phyloP scores from a whole-genome alignment of 1,140 invertebrate species.

The Pogonomyrmex californicus region DNA sequence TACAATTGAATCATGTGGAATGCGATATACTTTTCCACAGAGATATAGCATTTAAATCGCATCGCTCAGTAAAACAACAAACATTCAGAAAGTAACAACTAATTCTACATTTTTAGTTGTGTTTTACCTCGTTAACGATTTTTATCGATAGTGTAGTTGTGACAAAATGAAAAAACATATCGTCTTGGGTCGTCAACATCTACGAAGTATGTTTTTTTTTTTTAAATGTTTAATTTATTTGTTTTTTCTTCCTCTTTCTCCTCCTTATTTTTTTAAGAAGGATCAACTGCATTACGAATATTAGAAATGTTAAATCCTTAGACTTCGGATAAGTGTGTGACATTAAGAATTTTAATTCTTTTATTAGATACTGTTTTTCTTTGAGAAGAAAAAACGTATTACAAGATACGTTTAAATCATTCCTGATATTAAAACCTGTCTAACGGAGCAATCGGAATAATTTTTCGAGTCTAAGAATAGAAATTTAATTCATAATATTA shows the following conservation, averaged over 20 bases:
- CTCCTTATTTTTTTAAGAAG: background rate
- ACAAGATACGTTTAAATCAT: too few relatives aligned
- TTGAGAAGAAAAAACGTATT: background rate
- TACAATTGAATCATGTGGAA: background rate
- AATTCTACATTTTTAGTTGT: background rate
- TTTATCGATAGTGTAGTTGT: background rate
- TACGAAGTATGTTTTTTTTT: background rate
- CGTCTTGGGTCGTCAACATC: background rate
- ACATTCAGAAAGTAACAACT: background rate
- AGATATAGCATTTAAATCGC: background rate
- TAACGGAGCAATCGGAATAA: background rate
- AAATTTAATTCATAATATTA: conserved; percentile 19
- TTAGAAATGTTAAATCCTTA: background rate
- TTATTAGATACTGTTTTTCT: conserved; percentile 11
- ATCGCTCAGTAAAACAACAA: background rate
- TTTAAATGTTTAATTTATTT: conserved; percentile 1
- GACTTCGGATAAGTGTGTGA: background rate
- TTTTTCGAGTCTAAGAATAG: background rate
- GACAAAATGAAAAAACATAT: conserved; percentile 14
- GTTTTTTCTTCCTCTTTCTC: conserved; percentile 23
- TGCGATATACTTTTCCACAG: background rate
- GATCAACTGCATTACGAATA: background rate
- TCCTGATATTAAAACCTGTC: background rate
- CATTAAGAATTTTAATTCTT: background rate
- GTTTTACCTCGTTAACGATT: conserved; percentile 27